These are phyloP conservation scores for Otus sunia DNA, from an alignment of 2,113 vertebrate species.

Conservation along the genomic window DNA sequence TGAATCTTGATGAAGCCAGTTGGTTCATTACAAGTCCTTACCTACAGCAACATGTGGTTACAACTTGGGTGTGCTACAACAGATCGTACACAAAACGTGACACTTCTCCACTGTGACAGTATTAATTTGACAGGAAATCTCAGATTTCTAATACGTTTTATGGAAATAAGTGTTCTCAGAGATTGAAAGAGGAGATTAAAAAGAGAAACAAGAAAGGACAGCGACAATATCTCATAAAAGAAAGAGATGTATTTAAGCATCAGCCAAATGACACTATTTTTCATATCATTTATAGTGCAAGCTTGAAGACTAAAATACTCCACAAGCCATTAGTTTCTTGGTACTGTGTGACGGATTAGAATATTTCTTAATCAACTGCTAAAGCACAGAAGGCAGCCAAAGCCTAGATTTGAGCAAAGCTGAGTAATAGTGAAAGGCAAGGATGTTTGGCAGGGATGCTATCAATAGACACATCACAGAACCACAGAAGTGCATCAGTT, in stretches of 20 bases:
- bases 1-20: constrained; percentile 47
- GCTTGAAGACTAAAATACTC: constrained; percentile 64
- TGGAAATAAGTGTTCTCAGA: constrained; percentile 38
- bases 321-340: constrained; percentile 64
- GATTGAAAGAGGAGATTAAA: constrained; percentile 55
- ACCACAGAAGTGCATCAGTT: background rate
- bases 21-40: constrained; percentile 43
- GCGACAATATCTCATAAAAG: constrained; percentile 2
- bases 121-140: constrained; percentile 59
- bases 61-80: constrained; percentile 28
- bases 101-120: constrained; percentile 27
- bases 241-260: constrained; percentile 47
- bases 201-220: constrained; percentile 9
- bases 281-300: constrained; percentile 46
- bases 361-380: constrained; percentile 69
- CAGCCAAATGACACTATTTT: constrained; percentile 62
- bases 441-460: background rate
- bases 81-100: constrained; percentile 28
- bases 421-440: background rate
- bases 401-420: constrained; percentile 39
- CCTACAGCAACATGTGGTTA: constrained; percentile 45
- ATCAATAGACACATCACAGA: background rate
- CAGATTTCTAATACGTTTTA: constrained; percentile 54
- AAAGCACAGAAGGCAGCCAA: constrained; percentile 44
- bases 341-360: constrained; percentile 59